Percentiles rank a stretch among this genome's conserved stretches.
phyloP scores from a whole-genome alignment of 2,113 vertebrate species.

The Haplochromis vanheusdeni region DNA sequence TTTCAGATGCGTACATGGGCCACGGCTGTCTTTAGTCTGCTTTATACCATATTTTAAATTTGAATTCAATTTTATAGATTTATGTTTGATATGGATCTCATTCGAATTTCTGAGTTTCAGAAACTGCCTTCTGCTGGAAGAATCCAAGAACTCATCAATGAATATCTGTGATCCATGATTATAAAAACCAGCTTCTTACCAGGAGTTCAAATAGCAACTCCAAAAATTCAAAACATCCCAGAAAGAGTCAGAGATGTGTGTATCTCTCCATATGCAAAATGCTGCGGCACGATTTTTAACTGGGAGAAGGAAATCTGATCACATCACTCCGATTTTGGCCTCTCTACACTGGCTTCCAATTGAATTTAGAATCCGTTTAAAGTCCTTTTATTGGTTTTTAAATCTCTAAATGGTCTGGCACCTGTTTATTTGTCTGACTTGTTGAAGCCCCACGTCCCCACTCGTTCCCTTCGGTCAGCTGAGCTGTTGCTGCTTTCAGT shows the following conservation, averaged over 20 bases:
- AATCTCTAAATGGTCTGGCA: background rate
- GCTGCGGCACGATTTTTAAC: fast-evolving
- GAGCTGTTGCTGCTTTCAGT: too few relatives aligned
- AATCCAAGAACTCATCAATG: background rate
- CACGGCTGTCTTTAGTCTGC: background rate
- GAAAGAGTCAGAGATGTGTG: background rate
- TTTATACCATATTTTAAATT: background rate
- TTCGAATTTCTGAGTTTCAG: background rate
- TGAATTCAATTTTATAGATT: background rate
- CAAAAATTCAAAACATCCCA: background rate
- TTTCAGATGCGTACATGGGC: background rate
- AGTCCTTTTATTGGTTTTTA: background rate
- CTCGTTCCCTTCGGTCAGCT: too few relatives aligned
- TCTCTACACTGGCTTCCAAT: background rate
- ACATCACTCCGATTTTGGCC: background rate
- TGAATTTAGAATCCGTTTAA: background rate
- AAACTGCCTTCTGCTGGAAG: background rate
- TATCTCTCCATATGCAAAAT: background rate
- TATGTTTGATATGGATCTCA: background rate
- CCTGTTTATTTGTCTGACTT: background rate
- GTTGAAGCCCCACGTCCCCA: too few relatives aligned
- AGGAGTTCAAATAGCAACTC: background rate
- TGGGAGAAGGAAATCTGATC: background rate
- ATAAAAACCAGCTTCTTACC: background rate
- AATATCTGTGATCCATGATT: background rate